These are phyloP conservation scores for Heteromurus nitidus DNA, from an alignment of 2,888 invertebrate species.

Conservation along the genomic window DNA sequence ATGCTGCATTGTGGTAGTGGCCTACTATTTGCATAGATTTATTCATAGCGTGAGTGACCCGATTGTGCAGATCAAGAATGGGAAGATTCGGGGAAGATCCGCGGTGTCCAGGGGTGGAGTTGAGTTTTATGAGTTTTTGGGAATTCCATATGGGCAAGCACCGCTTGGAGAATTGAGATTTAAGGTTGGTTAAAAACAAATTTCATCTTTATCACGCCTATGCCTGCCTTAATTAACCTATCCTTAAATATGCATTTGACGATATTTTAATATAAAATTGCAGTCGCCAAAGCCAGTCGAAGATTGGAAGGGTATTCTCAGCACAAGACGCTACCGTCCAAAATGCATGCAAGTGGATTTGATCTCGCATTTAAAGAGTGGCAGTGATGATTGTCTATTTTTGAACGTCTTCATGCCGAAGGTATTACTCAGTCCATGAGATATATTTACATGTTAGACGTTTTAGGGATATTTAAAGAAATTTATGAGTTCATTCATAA, in stretches of 20 bases:
- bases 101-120: constrained; percentile 56
- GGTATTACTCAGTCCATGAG: background rate
- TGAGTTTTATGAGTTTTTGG: constrained; percentile 61
- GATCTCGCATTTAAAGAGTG: constrained; percentile 50
- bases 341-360: constrained; percentile 67
- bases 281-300: constrained; percentile 26
- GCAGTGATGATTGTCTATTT: constrained; percentile 55
- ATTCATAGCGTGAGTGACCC: constrained; percentile 38
- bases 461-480: no score
- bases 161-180: constrained; percentile 60
- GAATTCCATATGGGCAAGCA: constrained; percentile 53
- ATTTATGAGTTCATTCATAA: no score
- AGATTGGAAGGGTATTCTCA: constrained; percentile 62
- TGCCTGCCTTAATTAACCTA: no score
- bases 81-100: constrained; percentile 53
- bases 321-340: constrained; percentile 48
- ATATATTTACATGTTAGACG: background rate
- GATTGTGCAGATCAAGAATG: constrained; percentile 54
- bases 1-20: constrained; percentile 33
- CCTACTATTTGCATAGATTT: constrained; percentile 33
- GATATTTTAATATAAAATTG: no score
- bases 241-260: no score
- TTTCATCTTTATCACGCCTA: no score
- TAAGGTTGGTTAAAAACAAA: constrained; percentile 39
- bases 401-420: constrained; percentile 5